A percentile compares a stretch with the other conserved stretches of the same genome.
Evolutionary conservation across 1,140 invertebrate species (phyloP).

Genomic region (Alviniconcha marisindica): DNA sequence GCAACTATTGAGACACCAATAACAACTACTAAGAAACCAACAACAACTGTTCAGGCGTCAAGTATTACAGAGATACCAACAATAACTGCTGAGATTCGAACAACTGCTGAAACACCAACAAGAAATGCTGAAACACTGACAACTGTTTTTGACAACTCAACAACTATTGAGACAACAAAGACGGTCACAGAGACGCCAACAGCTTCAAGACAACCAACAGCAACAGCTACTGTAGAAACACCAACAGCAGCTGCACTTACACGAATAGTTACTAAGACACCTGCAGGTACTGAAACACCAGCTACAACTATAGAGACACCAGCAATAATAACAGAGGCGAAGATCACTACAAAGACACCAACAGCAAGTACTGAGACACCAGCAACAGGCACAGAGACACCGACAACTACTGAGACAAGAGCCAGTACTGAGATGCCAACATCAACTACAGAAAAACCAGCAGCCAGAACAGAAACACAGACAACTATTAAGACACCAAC

Average conservation of each 20-base stretch:
- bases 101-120: too few relatives aligned
- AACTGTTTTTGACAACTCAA: background rate
- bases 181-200: background rate
- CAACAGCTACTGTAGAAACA: background rate
- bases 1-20: background rate
- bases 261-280: background rate
- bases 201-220: background rate
- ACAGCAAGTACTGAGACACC: background rate
- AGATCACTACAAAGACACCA: too few relatives aligned
- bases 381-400: conserved; percentile 23
- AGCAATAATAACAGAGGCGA: background rate
- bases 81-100: too few relatives aligned
- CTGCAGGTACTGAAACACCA: background rate
- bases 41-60: too few relatives aligned
- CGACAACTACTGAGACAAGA: background rate
- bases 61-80: too few relatives aligned
- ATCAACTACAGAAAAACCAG: background rate
- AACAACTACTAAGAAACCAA: too few relatives aligned
- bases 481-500: background rate
- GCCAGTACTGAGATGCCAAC: background rate
- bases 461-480: background rate
- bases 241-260: background rate
- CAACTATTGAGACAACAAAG: too few relatives aligned
- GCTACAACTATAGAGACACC: conserved; percentile 11
- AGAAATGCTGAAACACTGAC: background rate